phyloP scores from a whole-genome alignment of 2,113 vertebrate genomes.

The Nothobranchius kuhntae region DNA sequence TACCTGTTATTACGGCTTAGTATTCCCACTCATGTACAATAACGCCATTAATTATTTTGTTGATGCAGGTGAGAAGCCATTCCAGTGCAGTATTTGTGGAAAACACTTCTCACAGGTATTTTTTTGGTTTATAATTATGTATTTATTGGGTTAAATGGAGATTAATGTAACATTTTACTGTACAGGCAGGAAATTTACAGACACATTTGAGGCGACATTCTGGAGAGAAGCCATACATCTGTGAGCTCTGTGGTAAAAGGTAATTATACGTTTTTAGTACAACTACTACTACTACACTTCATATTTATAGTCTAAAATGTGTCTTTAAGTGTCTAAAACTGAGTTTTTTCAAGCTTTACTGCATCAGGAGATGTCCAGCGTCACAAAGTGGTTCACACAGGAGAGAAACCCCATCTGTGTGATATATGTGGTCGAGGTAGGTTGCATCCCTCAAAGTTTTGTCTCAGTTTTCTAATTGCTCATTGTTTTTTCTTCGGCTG shows the following conservation, averaged over 20 bases:
- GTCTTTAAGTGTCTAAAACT: not conserved
- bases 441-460: not conserved
- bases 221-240: conserved; percentile 97
- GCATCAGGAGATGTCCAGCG: conserved; percentile 96
- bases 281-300: too few relatives aligned
- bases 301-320: not conserved
- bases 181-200: conserved; percentile 94
- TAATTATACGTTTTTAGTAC: conserved; percentile 43
- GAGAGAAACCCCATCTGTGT: conserved; percentile 94
- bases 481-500: not conserved
- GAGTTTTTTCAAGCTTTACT: conserved; percentile 84
- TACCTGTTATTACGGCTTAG: not conserved
- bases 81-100: conserved; percentile 96
- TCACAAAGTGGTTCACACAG: conserved; percentile 95
- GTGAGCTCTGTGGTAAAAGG: conserved; percentile 98
- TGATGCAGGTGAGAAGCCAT: conserved; percentile 95
- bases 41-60: conserved; percentile 35
- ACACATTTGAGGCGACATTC: conserved; percentile 95
- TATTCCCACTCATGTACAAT: not conserved
- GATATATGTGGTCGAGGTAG: conserved; percentile 95
- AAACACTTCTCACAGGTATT: conserved; percentile 98
- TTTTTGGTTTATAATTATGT: conserved; percentile 2
- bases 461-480: not conserved
- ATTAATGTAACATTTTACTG: conserved; percentile 17
- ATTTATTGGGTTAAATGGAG: not conserved